Percentiles rank a stretch among this genome's conserved stretches.
These are phyloP conservation scores for Romanogobio albipinnatus DNA, from an alignment of 2,113 vertebrate genomes.

Conservation along the genomic window DNA sequence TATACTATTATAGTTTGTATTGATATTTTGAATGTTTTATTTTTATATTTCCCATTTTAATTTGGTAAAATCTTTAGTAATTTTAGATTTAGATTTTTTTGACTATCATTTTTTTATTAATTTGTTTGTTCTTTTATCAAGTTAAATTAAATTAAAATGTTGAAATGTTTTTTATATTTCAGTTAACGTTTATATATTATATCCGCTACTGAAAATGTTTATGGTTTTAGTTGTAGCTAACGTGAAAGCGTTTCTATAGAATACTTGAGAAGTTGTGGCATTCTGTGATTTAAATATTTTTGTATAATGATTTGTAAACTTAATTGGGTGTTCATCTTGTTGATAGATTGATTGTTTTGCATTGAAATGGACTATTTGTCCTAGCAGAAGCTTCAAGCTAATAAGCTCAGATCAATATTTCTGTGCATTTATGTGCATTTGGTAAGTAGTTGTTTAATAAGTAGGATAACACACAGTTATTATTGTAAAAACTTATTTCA, in stretches of 20 bases:
- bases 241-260: neutral
- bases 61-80: too few relatives aligned
- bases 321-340: neutral
- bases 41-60: neutral
- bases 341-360: neutral
- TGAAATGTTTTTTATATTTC: too few relatives aligned
- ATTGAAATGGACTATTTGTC: neutral
- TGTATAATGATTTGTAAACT: neutral
- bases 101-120: too few relatives aligned
- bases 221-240: too few relatives aligned
- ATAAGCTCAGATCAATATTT: neutral
- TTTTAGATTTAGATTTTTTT: too few relatives aligned
- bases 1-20: neutral
- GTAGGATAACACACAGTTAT: neutral
- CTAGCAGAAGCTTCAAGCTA: neutral
- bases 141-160: too few relatives aligned
- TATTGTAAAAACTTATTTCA: neutral
- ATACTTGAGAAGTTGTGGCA: neutral
- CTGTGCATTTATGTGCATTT: neutral
- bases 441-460: neutral
- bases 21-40: neutral
- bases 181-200: too few relatives aligned
- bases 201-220: too few relatives aligned
- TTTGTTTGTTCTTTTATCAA: too few relatives aligned
- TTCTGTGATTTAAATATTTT: constrained; percentile 10